These are phyloP conservation scores for Pipistrellus nathusii DNA, from an alignment of 2,797 vertebrate species.

Conservation along the genomic window DNA sequence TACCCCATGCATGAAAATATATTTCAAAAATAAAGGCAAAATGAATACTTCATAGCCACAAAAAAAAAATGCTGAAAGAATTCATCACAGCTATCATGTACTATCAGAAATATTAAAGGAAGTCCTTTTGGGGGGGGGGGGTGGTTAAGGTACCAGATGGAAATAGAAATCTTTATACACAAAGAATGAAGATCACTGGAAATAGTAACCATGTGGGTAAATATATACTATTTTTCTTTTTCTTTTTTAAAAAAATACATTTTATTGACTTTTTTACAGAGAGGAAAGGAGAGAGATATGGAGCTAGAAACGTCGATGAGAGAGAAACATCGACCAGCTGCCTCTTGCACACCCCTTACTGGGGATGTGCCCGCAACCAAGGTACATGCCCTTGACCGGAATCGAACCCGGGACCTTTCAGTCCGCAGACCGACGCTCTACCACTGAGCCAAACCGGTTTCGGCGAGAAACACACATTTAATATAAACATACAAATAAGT, in stretches of 20 bases:
- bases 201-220: neutral
- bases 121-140: neutral
- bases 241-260: too few species aligned
- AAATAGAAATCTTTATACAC: slow-evolving; percentile 19
- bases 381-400: too few species aligned
- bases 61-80: neutral
- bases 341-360: too few species aligned
- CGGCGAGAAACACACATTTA: neutral
- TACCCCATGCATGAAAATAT: neutral
- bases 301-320: too few species aligned
- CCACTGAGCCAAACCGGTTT: too few species aligned
- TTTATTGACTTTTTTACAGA: too few species aligned
- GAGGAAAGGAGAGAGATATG: too few species aligned
- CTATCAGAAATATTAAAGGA: neutral
- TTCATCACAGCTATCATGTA: neutral
- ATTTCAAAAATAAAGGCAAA: neutral
- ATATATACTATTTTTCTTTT: neutral
- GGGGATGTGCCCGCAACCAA: too few species aligned
- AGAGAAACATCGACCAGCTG: too few species aligned
- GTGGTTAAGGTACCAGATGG: neutral
- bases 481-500: slow-evolving; percentile 14
- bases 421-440: too few species aligned
- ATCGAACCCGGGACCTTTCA: too few species aligned
- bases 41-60: neutral
- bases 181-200: slow-evolving; percentile 18